phyloP scores from a whole-genome alignment of 1,140 invertebrate species.

The Microplitis mediator region DNA sequence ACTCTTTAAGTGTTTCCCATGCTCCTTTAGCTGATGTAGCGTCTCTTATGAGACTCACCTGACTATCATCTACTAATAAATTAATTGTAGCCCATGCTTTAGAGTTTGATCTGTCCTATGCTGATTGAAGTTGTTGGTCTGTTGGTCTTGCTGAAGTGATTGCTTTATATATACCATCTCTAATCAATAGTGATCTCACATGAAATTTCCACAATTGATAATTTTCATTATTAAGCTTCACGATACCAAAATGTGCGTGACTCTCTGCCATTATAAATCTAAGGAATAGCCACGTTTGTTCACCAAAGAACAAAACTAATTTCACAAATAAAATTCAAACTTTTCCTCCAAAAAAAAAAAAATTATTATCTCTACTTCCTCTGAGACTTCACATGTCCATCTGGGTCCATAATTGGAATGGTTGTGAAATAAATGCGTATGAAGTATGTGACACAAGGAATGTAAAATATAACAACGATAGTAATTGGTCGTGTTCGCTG shows the following conservation, averaged over 20 bases:
- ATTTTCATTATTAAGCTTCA: constrained; percentile 22
- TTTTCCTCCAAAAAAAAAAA: not conserved
- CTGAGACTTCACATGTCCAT: not conserved
- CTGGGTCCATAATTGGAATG: constrained; percentile 32
- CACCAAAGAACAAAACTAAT: too few species aligned
- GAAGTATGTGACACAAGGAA: too few species aligned
- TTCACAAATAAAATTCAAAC: too few species aligned
- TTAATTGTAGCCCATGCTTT: constrained; percentile 17
- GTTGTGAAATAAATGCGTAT: too few species aligned
- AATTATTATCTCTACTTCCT: not conserved
- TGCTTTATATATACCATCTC: constrained; percentile 25
- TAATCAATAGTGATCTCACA: constrained; percentile 28
- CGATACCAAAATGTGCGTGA: too few species aligned
- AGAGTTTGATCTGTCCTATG: not conserved
- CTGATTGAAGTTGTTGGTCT: not conserved
- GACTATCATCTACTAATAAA: constrained; percentile 23
- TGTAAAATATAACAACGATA: too few species aligned
- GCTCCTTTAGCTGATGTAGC: constrained; percentile 10
- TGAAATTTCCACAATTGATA: constrained; percentile 28
- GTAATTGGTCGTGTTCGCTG: too few species aligned
- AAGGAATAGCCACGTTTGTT: too few species aligned
- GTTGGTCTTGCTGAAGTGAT: not conserved
- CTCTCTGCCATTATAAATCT: too few species aligned
- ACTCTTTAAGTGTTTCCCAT: constrained; percentile 22
- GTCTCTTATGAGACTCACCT: constrained; percentile 18